Conservation (phyloP, 2,797 vertebrate genomes). For the Euthynnus affinis region DNA sequence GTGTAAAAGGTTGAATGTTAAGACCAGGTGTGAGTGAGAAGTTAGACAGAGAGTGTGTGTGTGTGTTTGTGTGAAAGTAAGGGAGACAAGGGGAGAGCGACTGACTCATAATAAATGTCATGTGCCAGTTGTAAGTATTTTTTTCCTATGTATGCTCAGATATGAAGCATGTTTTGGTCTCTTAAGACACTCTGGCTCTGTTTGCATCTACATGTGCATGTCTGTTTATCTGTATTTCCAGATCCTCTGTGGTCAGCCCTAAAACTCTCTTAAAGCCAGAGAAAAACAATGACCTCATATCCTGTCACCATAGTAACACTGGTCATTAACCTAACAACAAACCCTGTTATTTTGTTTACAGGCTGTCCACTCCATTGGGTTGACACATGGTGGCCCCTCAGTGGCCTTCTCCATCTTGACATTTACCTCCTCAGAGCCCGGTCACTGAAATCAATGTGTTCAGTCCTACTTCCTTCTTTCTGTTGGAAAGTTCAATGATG, state of each 20-base stretch:
- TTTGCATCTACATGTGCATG: neutral
- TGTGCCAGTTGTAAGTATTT: slow-evolving; percentile 1
- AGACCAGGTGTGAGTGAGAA: slow-evolving; percentile 48
- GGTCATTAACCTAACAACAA: slow-evolving; percentile 43
- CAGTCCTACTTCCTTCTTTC: slow-evolving; percentile 42
- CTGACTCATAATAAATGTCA: slow-evolving; percentile 9
- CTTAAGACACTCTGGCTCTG: neutral
- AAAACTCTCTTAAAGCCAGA: slow-evolving; percentile 36
- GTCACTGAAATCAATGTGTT: slow-evolving; percentile 43
- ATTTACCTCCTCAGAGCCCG: slow-evolving; percentile 34
- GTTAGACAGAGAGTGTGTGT: neutral
- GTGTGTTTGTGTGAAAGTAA: slow-evolving; percentile 6
- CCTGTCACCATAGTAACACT: slow-evolving; percentile 48
- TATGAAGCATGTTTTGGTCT: slow-evolving; percentile 4
- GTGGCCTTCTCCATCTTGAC: slow-evolving; percentile 44
- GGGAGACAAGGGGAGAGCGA: neutral
- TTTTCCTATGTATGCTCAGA: neutral
- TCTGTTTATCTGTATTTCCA: slow-evolving; percentile 47
- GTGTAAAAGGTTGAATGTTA: slow-evolving; percentile 47
- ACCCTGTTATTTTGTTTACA: slow-evolving; percentile 63
- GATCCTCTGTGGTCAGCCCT: slow-evolving; percentile 26
- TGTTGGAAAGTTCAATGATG: slow-evolving; percentile 62
- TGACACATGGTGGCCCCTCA: slow-evolving; percentile 48
- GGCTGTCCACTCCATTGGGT: slow-evolving; percentile 19
- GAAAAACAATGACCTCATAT: slow-evolving; percentile 62